Percentiles rank a stretch among this genome's conserved stretches.
Conservation (phyloP, 2,113 vertebrate genomes). For the Glaucidium brasilianum region DNA sequence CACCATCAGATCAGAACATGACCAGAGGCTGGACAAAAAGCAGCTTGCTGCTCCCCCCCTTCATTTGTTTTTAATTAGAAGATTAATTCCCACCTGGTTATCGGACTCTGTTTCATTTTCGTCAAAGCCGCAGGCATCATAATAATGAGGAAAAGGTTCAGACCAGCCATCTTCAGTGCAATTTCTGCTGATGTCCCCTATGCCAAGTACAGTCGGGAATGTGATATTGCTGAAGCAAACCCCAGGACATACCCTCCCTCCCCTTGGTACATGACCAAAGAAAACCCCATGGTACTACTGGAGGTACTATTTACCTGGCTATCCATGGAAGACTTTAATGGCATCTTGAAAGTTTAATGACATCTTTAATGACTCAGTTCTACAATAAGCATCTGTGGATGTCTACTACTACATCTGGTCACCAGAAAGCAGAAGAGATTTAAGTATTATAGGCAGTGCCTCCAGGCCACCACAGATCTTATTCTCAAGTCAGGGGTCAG, state of each 20-base stretch:
- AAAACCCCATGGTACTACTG: background rate
- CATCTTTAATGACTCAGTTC: background rate
- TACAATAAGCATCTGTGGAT: background rate
- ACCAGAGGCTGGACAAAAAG: background rate
- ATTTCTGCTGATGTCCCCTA: slow-evolving; percentile 87
- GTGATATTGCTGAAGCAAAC: background rate
- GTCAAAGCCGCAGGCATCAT: slow-evolving; percentile 86
- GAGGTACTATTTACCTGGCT: background rate
- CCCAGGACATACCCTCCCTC: background rate
- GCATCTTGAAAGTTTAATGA: background rate
- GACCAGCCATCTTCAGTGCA: slow-evolving; percentile 95
- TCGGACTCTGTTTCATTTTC: slow-evolving; percentile 77
- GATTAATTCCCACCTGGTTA: slow-evolving; percentile 70
- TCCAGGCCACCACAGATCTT: background rate
- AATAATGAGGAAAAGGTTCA: slow-evolving; percentile 91
- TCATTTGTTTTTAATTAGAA: background rate
- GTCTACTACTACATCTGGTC: background rate
- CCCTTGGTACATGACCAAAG: background rate
- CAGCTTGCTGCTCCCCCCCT: background rate
- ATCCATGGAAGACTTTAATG: background rate
- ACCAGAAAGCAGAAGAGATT: background rate
- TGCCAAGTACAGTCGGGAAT: slow-evolving; percentile 20
- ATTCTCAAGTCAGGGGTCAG: background rate
- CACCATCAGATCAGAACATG: background rate
- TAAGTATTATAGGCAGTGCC: background rate